Base-by-base conservation (phyloP, 2,113 vertebrate species). In the Papio anubis region DNA sequence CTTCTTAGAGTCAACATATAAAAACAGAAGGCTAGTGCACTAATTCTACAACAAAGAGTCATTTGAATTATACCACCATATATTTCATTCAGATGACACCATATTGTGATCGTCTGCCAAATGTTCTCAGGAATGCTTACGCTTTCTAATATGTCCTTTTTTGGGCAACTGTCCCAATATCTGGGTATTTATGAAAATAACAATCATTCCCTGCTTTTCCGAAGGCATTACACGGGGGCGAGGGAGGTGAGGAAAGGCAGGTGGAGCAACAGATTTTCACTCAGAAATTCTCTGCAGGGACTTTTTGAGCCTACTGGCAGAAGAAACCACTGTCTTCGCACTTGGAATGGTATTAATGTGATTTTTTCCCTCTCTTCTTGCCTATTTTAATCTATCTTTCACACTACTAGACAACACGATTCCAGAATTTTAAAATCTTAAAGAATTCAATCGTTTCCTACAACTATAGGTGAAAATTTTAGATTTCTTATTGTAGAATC, bases 381-480 rank as follows among this genome's bases (percentile, higher is more conserved):
- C 9, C 25, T 48, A 48, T 78, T 92, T 83, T 68, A 76, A 82
- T 70, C 25, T 16, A 45, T 40, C 68, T 64, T 93, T 68, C 64
- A 95, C 6, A 57, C 84, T 66, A 57, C 17, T 50, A 64, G 35
- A 73, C 38, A 82, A 21, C 75, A 8, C 86, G 11, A 73, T 85
- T 85, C 3, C 6, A 72, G 23, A 61, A 78, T 80, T 78, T 59
- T 7, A 30, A 84, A 83, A 45, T 3, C 57, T 45, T 38, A 30
- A 64, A 92, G 79, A 55, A 52, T 66, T 91, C 11, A 64, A 38
- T 81, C 45, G 6, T 84, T 92, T 93, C 23, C 52, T 68, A 70
- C 2, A 79, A 16, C 7, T 30, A 55, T 0, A 76, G 8, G 43
- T 89, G 23, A 84, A 83, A 57, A 95, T 75, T 73, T 25, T 7